Conservation (phyloP, 1,140 invertebrate species). For the Drosophila ananassae region DNA sequence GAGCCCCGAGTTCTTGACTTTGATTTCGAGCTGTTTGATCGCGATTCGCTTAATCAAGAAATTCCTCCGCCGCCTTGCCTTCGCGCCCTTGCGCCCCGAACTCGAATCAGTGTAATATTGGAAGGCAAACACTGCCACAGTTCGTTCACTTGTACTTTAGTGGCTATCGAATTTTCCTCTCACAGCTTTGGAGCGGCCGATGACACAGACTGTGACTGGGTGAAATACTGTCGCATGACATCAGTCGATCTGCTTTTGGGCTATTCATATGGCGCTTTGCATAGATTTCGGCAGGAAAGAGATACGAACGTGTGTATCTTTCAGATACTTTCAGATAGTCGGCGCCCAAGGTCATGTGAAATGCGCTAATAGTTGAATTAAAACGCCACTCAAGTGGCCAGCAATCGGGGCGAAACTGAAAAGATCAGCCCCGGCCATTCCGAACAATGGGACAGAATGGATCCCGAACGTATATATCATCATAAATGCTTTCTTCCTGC, state of each 20-base stretch:
- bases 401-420: slow-evolving; percentile 29
- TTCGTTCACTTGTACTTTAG: slow-evolving; percentile 64
- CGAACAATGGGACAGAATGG: slow-evolving; percentile 34
- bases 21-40: slow-evolving; percentile 54
- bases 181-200: slow-evolving; percentile 6
- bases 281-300: slow-evolving; percentile 17
- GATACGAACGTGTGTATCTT: slow-evolving; percentile 5
- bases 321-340: slow-evolving; percentile 24
- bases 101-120: slow-evolving; percentile 51
- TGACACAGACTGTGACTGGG: slow-evolving; percentile 55
- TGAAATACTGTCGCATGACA: slow-evolving; percentile 58
- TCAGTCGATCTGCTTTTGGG: slow-evolving; percentile 55
- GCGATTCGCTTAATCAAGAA: slow-evolving; percentile 52
- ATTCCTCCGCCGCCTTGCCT: slow-evolving; percentile 39
- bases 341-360: slow-evolving; percentile 46
- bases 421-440: slow-evolving; percentile 41
- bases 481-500: slow-evolving; percentile 80
- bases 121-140: slow-evolving; percentile 24
- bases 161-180: slow-evolving; percentile 41
- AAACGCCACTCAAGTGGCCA: slow-evolving; percentile 61
- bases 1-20: slow-evolving; percentile 71
- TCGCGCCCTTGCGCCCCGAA: neutral
- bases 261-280: slow-evolving; percentile 13
- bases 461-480: slow-evolving; percentile 40
- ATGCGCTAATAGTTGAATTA: slow-evolving; percentile 66